These are phyloP conservation scores for Gobius niger DNA, from an alignment of 2,113 vertebrate species.

Conservation along the genomic window DNA sequence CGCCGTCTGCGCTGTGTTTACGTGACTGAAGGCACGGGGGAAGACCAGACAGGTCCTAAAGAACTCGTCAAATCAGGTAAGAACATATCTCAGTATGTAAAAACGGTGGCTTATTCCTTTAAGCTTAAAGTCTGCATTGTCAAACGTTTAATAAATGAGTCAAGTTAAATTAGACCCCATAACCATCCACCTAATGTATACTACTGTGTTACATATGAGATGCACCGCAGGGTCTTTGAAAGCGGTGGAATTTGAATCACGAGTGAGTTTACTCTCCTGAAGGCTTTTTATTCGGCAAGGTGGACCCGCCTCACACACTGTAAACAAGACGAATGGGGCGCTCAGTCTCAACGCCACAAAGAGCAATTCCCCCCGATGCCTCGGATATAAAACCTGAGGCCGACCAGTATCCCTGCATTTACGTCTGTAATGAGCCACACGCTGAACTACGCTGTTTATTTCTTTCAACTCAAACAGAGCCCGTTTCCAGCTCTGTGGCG, in stretches of 20 bases:
- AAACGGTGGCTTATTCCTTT: too few species aligned
- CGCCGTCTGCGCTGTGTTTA: too few species aligned
- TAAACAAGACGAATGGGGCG: slow-evolving; percentile 56
- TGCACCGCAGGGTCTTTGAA: slow-evolving; percentile 11
- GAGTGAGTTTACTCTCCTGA: slow-evolving; percentile 34
- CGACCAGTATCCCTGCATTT: neutral
- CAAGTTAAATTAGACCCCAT: too few species aligned
- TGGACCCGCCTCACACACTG: slow-evolving; percentile 43
- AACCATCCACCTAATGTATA: neutral
- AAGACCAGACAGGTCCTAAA: too few species aligned
- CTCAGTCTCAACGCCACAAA: slow-evolving; percentile 7
- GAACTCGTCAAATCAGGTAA: too few species aligned
- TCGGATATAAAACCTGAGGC: slow-evolving; percentile 28
- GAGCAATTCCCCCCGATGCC: slow-evolving; percentile 18
- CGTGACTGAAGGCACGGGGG: too few species aligned
- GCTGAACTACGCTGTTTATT: neutral
- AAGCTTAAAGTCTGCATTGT: too few species aligned
- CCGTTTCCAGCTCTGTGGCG: too few species aligned
- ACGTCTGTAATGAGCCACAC: neutral
- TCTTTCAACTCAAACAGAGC: too few species aligned
- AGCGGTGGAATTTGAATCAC: slow-evolving; percentile 36
- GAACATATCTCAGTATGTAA: too few species aligned
- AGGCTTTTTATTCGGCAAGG: slow-evolving; percentile 36
- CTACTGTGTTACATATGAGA: neutral
- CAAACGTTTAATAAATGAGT: too few species aligned